Evolutionary conservation across 2,888 invertebrate genomes (phyloP).

Genomic region (Eilema griseolum): DNA sequence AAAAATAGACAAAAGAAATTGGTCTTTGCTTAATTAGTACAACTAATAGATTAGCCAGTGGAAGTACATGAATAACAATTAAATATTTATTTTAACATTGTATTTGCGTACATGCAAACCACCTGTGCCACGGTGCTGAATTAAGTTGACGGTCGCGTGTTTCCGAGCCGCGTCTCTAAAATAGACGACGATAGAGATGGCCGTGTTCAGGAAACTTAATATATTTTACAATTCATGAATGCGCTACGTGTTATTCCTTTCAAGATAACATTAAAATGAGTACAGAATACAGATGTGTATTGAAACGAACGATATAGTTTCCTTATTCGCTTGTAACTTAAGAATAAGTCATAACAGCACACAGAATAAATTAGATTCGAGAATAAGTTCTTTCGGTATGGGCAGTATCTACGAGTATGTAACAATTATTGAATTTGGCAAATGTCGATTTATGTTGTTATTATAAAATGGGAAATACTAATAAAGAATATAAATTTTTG

Average conservation of each 20-base stretch:
- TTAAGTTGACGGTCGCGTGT: conserved; percentile 59
- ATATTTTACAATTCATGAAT: conserved; percentile 14
- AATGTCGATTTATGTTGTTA: too few relatives aligned
- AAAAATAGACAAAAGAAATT: too few relatives aligned
- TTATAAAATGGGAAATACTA: too few relatives aligned
- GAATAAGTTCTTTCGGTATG: too few relatives aligned
- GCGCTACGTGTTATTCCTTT: conserved; percentile 36
- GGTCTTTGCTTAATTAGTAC: too few relatives aligned
- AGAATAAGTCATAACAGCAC: not conserved
- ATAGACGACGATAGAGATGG: conserved; percentile 19
- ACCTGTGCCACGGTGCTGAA: not conserved
- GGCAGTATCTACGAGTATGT: too few relatives aligned
- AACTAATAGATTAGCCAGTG: not conserved
- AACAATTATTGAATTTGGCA: too few relatives aligned
- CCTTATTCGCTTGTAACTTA: not conserved
- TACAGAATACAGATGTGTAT: not conserved
- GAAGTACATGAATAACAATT: not conserved
- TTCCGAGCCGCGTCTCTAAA: conserved; percentile 52
- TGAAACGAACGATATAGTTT: not conserved
- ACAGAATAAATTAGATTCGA: too few relatives aligned
- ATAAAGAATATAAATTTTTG: too few relatives aligned
- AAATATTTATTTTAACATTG: conserved; percentile 19
- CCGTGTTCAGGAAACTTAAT: not conserved
- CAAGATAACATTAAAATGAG: conserved; percentile 49
- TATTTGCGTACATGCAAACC: conserved; percentile 47